phyloP scores from a whole-genome alignment of 2,113 vertebrate genomes.

The Tapirus terrestris region DNA sequence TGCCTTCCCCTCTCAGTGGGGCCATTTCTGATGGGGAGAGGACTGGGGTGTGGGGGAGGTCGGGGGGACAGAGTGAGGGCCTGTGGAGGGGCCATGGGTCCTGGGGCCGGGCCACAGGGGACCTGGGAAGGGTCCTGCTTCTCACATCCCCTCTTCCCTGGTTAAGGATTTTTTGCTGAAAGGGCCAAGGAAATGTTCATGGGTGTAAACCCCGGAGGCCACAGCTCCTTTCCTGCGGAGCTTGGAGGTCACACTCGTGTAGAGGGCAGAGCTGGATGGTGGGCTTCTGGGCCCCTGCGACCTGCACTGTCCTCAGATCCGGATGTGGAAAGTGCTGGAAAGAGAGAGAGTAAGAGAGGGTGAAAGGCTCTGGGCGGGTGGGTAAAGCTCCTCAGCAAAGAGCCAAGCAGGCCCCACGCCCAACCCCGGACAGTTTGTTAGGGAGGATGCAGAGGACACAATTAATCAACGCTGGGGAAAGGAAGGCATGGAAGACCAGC shows the following conservation, averaged over 20 bases:
- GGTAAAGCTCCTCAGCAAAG: not conserved
- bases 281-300: not conserved
- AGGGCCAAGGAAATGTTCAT: slow-evolving; percentile 80
- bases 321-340: slow-evolving; percentile 97
- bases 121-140: not conserved
- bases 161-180: slow-evolving; percentile 79
- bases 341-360: not conserved
- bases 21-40: not conserved
- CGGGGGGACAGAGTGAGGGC: not conserved
- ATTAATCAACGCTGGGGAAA: not conserved
- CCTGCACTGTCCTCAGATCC: slow-evolving; percentile 90
- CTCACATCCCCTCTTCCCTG: slow-evolving; percentile 49
- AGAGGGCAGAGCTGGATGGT: slow-evolving; percentile 50
- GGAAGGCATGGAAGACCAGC: not conserved
- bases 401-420: rapidly evolving
- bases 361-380: not conserved
- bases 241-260: slow-evolving; percentile 33
- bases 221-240: slow-evolving; percentile 22
- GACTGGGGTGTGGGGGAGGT: not conserved
- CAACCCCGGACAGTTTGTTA: not conserved
- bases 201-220: slow-evolving; percentile 67
- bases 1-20: not conserved
- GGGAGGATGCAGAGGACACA: rapidly evolving
- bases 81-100: not conserved
- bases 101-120: not conserved